These are phyloP conservation scores for Achlya flavicornis DNA, from an alignment of 2,888 invertebrate genomes.

Conservation along the genomic window DNA sequence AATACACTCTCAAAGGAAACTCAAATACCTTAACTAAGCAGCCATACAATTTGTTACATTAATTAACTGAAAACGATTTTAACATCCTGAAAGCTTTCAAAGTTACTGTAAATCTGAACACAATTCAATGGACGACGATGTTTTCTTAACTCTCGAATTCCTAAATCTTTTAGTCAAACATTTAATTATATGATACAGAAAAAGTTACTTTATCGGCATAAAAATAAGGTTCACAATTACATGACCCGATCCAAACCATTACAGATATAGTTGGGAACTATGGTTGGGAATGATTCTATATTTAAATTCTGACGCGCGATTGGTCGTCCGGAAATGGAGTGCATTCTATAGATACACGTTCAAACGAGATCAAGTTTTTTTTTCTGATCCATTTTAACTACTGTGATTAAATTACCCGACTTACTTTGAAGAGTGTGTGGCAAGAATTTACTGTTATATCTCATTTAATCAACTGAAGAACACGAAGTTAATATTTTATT, in stretches of 20 bases:
- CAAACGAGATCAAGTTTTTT: conserved; percentile 38
- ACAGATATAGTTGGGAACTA: conserved; percentile 30
- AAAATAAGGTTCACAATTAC: conserved; percentile 26
- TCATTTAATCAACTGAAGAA: conserved; percentile 2
- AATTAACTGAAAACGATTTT: conserved; percentile 25
- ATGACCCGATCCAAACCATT: conserved; percentile 22
- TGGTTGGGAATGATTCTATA: conserved; percentile 51
- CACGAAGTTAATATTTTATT: not conserved
- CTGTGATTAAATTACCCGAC: conserved; percentile 1
- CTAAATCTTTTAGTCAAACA: conserved; percentile 18
- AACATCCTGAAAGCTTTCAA: conserved; percentile 25
- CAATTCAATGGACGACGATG: conserved; percentile 19
- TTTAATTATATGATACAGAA: conserved; percentile 22
- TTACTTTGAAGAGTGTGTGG: conserved; percentile 6
- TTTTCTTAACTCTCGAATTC: conserved; percentile 20
- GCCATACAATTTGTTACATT: conserved; percentile 17
- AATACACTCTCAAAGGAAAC: conserved; percentile 19
- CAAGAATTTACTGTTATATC: not conserved
- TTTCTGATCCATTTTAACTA: conserved; percentile 21
- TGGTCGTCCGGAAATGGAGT: conserved; percentile 57
- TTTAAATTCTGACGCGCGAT: conserved; percentile 51
- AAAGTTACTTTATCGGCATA: conserved; percentile 33
- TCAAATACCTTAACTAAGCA: conserved; percentile 24
- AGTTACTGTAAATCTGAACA: conserved; percentile 20
- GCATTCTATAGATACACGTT: conserved; percentile 48